phyloP scores from a whole-genome alignment of 2,888 invertebrate genomes.

The Tillus elongatus region DNA sequence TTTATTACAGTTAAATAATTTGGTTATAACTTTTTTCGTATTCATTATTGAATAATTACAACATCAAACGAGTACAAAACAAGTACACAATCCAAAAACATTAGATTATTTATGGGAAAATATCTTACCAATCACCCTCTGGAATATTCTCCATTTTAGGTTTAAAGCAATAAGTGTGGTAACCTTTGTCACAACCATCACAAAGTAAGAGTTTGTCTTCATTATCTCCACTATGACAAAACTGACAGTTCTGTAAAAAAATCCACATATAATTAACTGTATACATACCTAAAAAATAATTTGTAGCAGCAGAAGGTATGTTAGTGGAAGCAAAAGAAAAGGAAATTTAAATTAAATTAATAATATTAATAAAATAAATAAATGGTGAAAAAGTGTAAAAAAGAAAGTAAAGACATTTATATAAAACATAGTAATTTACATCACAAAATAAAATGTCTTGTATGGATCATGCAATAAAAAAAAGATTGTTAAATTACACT shows the following conservation, averaged over 20 bases:
- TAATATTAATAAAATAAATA: neutral
- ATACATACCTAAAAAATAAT: neutral
- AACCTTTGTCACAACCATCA: constrained; percentile 97
- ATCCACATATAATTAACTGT: too few species aligned
- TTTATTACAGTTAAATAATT: too few species aligned
- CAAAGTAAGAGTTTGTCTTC: constrained; percentile 91
- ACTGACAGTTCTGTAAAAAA: constrained; percentile 82
- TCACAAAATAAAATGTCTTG: too few species aligned
- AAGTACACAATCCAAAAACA: too few species aligned
- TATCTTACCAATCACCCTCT: constrained; percentile 87
- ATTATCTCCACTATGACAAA: constrained; percentile 92
- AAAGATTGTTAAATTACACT: too few species aligned
- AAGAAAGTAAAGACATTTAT: too few species aligned
- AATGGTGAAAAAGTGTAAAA: constrained; percentile 5
- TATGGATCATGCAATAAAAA: too few species aligned
- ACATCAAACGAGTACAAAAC: too few species aligned
- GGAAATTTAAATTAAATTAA: constrained; percentile 6
- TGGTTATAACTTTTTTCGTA: too few species aligned
- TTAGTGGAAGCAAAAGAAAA: neutral
- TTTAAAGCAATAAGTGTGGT: constrained; percentile 98
- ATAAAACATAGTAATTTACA: too few species aligned
- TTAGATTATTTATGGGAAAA: too few species aligned
- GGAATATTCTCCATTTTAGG: constrained; percentile 94
- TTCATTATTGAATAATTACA: too few species aligned
- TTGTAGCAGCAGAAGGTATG: neutral